Evolutionary conservation across 2,888 invertebrate genomes (phyloP).

Genomic region (Thyatira batis): DNA sequence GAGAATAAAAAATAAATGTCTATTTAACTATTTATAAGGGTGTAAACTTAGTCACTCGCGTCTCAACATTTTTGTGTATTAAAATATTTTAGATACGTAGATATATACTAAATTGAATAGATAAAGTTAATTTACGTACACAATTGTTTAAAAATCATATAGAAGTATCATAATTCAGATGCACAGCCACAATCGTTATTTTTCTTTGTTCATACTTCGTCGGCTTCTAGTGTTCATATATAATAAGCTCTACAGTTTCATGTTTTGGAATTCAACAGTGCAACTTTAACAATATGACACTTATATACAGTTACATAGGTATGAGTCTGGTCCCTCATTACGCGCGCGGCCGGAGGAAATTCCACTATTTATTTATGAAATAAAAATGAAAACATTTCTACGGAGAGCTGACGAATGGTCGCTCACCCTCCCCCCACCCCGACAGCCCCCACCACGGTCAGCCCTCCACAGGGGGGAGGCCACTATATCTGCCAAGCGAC

Average conservation of each 20-base stretch:
- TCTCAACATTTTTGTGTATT: too few relatives aligned
- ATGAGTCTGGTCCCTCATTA: slow-evolving; percentile 52
- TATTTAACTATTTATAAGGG: too few relatives aligned
- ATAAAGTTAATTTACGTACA: too few relatives aligned
- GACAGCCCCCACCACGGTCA: slow-evolving; percentile 19
- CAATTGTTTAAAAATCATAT: too few relatives aligned
- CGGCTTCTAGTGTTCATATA: too few relatives aligned
- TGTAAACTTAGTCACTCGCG: too few relatives aligned
- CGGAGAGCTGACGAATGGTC: slow-evolving; percentile 70
- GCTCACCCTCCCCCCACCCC: slow-evolving; percentile 18
- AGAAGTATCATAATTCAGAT: neutral
- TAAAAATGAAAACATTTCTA: slow-evolving; percentile 80
- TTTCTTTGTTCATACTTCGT: too few relatives aligned
- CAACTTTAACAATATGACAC: slow-evolving; percentile 15
- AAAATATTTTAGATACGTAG: too few relatives aligned
- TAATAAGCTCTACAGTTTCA: too few relatives aligned
- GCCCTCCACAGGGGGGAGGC: slow-evolving; percentile 15
- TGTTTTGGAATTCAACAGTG: slow-evolving; percentile 3
- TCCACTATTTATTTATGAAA: slow-evolving; percentile 78
- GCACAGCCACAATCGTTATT: too few relatives aligned
- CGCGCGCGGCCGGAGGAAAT: slow-evolving; percentile 52
- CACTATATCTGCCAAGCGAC: slow-evolving; percentile 16
- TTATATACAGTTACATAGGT: slow-evolving; percentile 25
- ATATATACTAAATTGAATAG: too few relatives aligned
- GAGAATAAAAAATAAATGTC: too few relatives aligned